Conservation (phyloP, 2,113 vertebrate species). For the Labeo rohita region DNA sequence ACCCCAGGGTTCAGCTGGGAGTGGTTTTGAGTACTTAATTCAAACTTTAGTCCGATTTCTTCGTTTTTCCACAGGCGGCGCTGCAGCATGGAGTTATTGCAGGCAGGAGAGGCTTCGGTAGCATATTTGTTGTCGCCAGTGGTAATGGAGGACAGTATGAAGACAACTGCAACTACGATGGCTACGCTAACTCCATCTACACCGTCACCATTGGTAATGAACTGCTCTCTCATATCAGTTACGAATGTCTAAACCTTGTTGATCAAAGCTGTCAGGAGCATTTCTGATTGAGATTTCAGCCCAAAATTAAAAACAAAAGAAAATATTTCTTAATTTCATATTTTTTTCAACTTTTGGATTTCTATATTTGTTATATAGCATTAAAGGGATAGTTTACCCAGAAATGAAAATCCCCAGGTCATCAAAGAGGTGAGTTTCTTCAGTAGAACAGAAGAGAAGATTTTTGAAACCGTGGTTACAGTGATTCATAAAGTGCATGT, state of each 20-base stretch:
- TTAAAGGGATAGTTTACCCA: not conserved
- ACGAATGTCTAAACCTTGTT: not conserved
- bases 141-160: conserved; percentile 92
- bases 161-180: conserved; percentile 98
- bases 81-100: conserved; percentile 95
- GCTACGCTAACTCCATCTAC: conserved; percentile 98
- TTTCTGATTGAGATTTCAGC: not conserved
- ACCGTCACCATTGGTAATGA: conserved; percentile 91
- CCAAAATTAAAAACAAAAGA: not conserved
- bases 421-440: no score
- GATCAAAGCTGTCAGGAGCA: no score
- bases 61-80: conserved; percentile 79
- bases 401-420: no score
- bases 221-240: not conserved
- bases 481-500: no score
- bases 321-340: not conserved
- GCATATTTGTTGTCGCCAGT: conserved; percentile 96
- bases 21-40: not conserved
- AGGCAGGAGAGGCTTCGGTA: conserved; percentile 91
- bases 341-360: not conserved
- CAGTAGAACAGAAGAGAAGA: no score
- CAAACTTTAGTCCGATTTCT: not conserved
- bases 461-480: no score
- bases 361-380: not conserved
- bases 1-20: no score